Evolutionary conservation across 1,140 invertebrate species (phyloP).

Genomic region (Cydia pomonella): DNA sequence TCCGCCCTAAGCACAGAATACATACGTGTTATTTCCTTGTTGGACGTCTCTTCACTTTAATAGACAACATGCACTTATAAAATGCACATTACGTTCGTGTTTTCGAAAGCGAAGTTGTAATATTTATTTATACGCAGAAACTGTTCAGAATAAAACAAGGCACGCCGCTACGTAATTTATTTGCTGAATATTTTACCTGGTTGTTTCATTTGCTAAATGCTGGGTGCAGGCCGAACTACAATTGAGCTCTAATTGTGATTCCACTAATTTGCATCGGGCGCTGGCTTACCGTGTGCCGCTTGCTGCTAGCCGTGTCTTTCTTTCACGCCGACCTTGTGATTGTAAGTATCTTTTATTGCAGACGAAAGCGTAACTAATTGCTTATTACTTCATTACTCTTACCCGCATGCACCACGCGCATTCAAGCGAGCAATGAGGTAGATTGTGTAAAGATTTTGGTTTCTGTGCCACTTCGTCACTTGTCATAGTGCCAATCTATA

Average conservation of each 20-base stretch:
- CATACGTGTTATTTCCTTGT: constrained; percentile 31
- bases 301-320: constrained; percentile 30
- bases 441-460: not conserved
- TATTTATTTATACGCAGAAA: constrained; percentile 39
- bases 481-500: too few relatives aligned
- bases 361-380: not conserved
- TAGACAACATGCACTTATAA: constrained; percentile 27
- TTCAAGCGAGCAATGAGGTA: not conserved
- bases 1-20: constrained; percentile 33
- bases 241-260: constrained; percentile 69
- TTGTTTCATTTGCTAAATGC: constrained; percentile 63
- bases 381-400: not conserved
- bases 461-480: too few relatives aligned
- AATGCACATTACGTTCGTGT: constrained; percentile 35
- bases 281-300: constrained; percentile 40
- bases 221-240: constrained; percentile 57
- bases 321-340: not conserved
- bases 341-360: constrained; percentile 11
- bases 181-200: constrained; percentile 57
- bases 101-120: constrained; percentile 30
- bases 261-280: constrained; percentile 66
- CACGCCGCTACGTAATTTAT: constrained; percentile 53
- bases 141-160: constrained; percentile 48
- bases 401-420: not conserved
- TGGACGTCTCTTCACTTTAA: constrained; percentile 8